These are phyloP conservation scores for Siniperca knerii DNA, from an alignment of 2,113 vertebrate species.

Conservation along the genomic window DNA sequence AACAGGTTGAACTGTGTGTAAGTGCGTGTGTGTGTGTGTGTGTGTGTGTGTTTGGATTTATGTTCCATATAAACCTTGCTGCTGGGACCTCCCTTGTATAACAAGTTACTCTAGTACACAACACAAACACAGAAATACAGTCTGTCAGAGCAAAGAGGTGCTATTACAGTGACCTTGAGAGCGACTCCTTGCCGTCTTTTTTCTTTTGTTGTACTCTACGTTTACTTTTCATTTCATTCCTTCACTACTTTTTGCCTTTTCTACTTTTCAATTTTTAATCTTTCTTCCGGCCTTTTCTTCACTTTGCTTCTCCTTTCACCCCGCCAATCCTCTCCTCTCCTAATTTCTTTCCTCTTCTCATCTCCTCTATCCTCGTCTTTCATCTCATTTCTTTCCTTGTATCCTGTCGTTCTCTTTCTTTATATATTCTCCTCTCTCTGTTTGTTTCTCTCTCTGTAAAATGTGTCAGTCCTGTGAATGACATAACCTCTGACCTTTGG, in stretches of 20 bases:
- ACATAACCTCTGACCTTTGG: neutral
- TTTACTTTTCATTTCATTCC: neutral
- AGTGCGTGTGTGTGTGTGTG: slow-evolving; percentile 13
- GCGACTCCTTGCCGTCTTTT: neutral
- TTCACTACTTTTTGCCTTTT: neutral
- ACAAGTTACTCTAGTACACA: slow-evolving; percentile 30
- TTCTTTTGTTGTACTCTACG: too few species aligned
- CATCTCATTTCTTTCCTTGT: neutral
- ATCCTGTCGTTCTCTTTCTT: neutral
- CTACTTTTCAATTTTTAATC: too few species aligned
- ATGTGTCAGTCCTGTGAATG: neutral
- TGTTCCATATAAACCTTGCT: slow-evolving; percentile 19
- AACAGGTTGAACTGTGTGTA: neutral
- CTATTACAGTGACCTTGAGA: slow-evolving; percentile 19
- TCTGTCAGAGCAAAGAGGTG: slow-evolving; percentile 17
- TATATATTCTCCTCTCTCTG: neutral
- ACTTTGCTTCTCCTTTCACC: neutral
- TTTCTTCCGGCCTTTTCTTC: neutral
- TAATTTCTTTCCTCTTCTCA: neutral
- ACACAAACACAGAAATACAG: slow-evolving; percentile 18
- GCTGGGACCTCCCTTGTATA: slow-evolving; percentile 49
- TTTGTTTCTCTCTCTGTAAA: neutral
- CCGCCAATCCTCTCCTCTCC: too few species aligned
- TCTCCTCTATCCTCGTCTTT: neutral
- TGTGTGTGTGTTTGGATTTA: neutral